Conservation (phyloP, 1,140 invertebrate species). For the Pinna nobilis region DNA sequence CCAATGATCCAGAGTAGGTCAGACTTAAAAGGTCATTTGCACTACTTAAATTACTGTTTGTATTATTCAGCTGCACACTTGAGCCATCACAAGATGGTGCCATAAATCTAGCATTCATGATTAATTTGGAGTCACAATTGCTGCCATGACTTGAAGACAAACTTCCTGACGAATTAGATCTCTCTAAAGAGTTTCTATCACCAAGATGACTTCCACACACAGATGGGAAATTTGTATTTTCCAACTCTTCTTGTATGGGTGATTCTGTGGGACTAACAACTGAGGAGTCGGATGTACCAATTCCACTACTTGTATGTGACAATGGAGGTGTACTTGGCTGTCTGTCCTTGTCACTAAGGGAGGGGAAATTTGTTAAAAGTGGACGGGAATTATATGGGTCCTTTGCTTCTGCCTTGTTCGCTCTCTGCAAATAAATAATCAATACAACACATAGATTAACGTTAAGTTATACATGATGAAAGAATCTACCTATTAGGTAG, state of each 20-base stretch:
- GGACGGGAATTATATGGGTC: too few species aligned
- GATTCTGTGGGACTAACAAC: conserved; percentile 37
- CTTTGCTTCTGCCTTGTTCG: too few species aligned
- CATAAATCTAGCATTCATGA: background rate
- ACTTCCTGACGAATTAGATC: background rate
- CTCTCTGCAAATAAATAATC: too few species aligned
- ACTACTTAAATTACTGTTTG: background rate
- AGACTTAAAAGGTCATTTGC: background rate
- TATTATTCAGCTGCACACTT: background rate
- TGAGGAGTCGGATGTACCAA: conserved; percentile 36
- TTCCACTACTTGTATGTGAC: conserved; percentile 34
- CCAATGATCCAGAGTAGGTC: background rate
- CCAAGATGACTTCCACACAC: background rate
- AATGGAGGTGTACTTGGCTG: conserved; percentile 27
- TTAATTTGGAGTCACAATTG: background rate
- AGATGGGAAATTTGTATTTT: background rate
- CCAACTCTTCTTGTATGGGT: conserved; percentile 11
- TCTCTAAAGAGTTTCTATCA: background rate
- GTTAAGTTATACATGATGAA: too few species aligned
- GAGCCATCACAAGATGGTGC: background rate
- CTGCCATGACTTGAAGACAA: background rate
- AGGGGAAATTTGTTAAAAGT: too few species aligned
- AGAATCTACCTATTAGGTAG: too few species aligned
- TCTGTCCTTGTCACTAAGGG: too few species aligned
- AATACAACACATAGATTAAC: too few species aligned